phyloP scores from a whole-genome alignment of 2,888 invertebrate species.

The Tetheella fluctuosa region DNA sequence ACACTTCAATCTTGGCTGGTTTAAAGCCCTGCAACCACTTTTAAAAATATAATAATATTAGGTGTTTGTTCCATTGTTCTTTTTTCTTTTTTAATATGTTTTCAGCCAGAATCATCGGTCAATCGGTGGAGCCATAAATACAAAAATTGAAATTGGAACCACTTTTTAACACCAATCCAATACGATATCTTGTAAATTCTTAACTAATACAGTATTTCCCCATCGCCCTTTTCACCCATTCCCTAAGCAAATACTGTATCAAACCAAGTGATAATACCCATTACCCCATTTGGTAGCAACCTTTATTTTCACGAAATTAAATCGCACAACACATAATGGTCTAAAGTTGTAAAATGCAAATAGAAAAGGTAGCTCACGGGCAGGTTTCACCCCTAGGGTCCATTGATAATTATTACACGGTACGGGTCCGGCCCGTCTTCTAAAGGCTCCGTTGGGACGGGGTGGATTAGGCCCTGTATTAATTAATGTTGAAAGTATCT shows the following conservation, averaged over 20 bases:
- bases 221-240: background rate
- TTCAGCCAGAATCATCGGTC: no score
- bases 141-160: background rate
- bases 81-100: no score
- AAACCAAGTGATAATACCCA: constrained; percentile 19
- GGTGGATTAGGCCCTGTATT: constrained; percentile 62
- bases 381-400: constrained; percentile 63
- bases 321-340: constrained; percentile 52
- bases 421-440: constrained; percentile 52
- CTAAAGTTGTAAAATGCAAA: constrained; percentile 68
- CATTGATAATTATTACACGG: constrained; percentile 83
- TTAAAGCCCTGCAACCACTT: no score
- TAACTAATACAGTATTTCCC: background rate
- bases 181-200: background rate
- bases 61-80: no score
- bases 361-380: constrained; percentile 46
- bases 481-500: constrained; percentile 67
- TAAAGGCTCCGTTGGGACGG: constrained; percentile 60
- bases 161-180: background rate
- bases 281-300: constrained; percentile 43
- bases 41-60: no score
- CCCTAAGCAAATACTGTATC: constrained; percentile 8
- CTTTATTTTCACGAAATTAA: constrained; percentile 57
- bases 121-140: no score
- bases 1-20: no score